Conservation (phyloP, 1,140 invertebrate species). For the Lordiphosa clarofinis region DNA sequence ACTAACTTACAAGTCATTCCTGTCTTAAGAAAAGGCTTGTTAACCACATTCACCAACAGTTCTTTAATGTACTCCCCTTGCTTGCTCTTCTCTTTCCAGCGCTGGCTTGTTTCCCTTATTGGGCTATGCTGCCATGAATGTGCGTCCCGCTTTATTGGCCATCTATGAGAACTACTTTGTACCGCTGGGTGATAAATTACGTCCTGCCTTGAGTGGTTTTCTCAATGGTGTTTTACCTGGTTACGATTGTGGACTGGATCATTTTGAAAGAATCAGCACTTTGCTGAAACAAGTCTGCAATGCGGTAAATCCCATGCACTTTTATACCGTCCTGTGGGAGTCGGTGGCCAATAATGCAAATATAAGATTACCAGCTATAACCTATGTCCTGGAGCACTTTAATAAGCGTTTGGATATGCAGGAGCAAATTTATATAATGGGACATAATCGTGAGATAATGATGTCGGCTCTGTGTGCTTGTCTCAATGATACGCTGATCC, state of each 20-base stretch:
- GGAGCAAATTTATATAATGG: slow-evolving; percentile 92
- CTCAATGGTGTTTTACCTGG: slow-evolving; percentile 91
- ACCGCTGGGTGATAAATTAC: slow-evolving; percentile 88
- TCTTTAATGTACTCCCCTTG: not conserved
- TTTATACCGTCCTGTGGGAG: slow-evolving; percentile 95
- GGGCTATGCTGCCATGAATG: slow-evolving; percentile 94
- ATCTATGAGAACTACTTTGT: slow-evolving; percentile 97
- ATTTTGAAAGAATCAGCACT: slow-evolving; percentile 90
- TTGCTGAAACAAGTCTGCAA: slow-evolving; percentile 89
- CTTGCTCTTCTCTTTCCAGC: slow-evolving; percentile 26
- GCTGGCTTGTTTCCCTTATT: slow-evolving; percentile 93
- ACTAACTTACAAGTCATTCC: too few species aligned
- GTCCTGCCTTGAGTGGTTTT: slow-evolving; percentile 93
- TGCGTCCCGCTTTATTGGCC: slow-evolving; percentile 89
- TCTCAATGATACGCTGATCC: slow-evolving; percentile 89
- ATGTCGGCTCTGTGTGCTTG: slow-evolving; percentile 80
- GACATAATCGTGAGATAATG: slow-evolving; percentile 92
- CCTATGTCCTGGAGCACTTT: slow-evolving; percentile 90
- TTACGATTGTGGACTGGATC: slow-evolving; percentile 94
- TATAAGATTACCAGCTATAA: slow-evolving; percentile 91
- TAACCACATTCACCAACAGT: too few species aligned
- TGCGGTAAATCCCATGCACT: slow-evolving; percentile 89
- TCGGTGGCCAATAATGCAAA: slow-evolving; percentile 90
- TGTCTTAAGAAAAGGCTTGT: too few species aligned
- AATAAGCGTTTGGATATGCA: slow-evolving; percentile 91